Base-by-base conservation (phyloP, 2,888 invertebrate genomes). In the Tyria jacobaeae region DNA sequence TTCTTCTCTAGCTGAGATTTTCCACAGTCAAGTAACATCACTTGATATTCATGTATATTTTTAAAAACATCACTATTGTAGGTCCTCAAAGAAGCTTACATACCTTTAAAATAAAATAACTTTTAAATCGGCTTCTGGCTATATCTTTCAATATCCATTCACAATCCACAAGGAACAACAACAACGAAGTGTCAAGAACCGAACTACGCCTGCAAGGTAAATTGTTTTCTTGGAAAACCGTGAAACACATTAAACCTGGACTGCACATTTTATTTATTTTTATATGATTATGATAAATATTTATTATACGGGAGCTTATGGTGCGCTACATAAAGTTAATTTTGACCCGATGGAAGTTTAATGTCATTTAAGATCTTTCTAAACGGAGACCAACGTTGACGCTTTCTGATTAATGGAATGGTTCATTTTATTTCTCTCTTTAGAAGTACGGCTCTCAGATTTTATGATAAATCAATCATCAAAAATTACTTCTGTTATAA, bases 181-280 rank as follows among this genome's bases (percentile, higher is more conserved):
- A 62, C 63, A 62, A 66, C 64, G 68, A 68, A 73, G 62, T 67
- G 70, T 62, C 65, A 67, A 60, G 4, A 31, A 1, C 31, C 24
- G 53, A 75, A 74, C 37, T 64, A 68, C 27, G 60, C 70, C 74
- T 59, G 31, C 63, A 27, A 70, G 76, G 60, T 17, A 73, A 66
- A 68, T 70, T 50, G 31, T 65, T 59, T 68, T 64, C 59, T 39
- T 37, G 24, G 52, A 70, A 58, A 60, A 53, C 57, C 56, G 55
- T 17, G 27, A 21, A 60, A 50, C 41, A 48, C 1, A 25, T 49
- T 52, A 25, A 54, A 52, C 24, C 55, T 34, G 47, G 60, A 27
- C 58, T 63, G 69, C 51, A 58, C 48, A 73, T 64, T 70, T 71
- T 70, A 61, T 53, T 57, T 47, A 47, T 54, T 7, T 0, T 6